Conservation (phyloP, 2,113 vertebrate genomes). For the Thunnus thynnus region DNA sequence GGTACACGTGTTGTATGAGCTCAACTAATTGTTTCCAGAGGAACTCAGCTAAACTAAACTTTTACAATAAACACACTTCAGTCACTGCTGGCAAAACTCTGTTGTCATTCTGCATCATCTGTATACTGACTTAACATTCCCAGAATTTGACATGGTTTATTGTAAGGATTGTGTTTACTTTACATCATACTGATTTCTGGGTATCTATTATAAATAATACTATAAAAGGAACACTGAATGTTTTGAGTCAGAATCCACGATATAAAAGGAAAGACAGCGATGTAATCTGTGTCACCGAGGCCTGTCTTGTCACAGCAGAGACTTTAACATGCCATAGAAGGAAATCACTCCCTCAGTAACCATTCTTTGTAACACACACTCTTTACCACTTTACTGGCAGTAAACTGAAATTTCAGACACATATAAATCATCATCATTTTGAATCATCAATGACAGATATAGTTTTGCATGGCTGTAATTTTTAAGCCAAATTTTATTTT, state of each 20-base stretch:
- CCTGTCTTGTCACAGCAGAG: not conserved
- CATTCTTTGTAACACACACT: not conserved
- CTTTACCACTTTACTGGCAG: too few relatives aligned
- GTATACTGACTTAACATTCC: not conserved
- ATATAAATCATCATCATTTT: not conserved
- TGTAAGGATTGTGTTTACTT: not conserved
- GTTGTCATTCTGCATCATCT: not conserved
- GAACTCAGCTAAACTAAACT: not conserved
- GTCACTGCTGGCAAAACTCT: not conserved
- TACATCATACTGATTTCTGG: not conserved
- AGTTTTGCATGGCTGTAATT: too few relatives aligned
- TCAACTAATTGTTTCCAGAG: slow-evolving; percentile 59
- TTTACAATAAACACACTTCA: slow-evolving; percentile 38
- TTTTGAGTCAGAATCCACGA: not conserved
- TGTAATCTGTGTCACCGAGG: too few relatives aligned
- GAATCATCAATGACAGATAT: too few relatives aligned
- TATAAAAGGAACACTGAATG: not conserved
- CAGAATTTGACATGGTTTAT: not conserved
- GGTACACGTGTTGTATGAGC: slow-evolving; percentile 15
- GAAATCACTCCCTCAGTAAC: not conserved
- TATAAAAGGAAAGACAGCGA: too few relatives aligned
- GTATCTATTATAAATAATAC: not conserved
- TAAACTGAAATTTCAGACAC: not conserved
- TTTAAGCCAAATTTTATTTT: too few relatives aligned
- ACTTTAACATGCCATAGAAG: too few relatives aligned